phyloP scores from a whole-genome alignment of 2,797 vertebrate genomes.

The Bryconaethiops microstoma region DNA sequence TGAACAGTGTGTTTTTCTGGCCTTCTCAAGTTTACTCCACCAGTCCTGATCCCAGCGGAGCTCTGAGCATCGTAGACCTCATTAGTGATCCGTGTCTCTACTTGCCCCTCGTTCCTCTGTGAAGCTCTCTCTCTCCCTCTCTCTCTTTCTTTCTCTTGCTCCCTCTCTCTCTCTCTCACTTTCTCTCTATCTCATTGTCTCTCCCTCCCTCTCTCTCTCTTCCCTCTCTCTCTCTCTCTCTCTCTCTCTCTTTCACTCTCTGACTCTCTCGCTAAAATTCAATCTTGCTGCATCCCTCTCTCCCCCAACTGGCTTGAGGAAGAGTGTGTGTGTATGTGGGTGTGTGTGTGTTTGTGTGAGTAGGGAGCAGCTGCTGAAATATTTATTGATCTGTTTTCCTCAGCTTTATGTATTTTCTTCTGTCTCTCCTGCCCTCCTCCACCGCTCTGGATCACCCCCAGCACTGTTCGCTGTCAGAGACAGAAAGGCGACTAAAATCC shows the following conservation, averaged over 20 bases:
- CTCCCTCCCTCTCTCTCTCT: not conserved
- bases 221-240: conserved; percentile 46
- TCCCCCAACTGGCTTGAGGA: conserved; percentile 67
- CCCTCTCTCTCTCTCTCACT: not conserved
- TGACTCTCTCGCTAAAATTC: conserved; percentile 62
- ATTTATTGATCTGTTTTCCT: conserved; percentile 85
- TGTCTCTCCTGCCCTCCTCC: conserved; percentile 54
- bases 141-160: not conserved
- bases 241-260: conserved; percentile 45
- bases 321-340: conserved; percentile 63
- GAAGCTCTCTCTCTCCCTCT: conserved; percentile 29
- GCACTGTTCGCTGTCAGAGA: conserved; percentile 60
- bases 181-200: too few species aligned
- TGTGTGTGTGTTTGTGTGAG: conserved; percentile 48
- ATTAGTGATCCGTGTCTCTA: conserved; percentile 5
- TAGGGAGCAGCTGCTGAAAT: conserved; percentile 81
- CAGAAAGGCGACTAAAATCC: conserved; percentile 60
- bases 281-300: conserved; percentile 43
- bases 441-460: conserved; percentile 44
- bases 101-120: not conserved
- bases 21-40: not conserved
- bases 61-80: not conserved
- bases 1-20: not conserved
- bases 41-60: conserved; percentile 19
- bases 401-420: conserved; percentile 77